These are phyloP conservation scores for Agriopis aurantiaria DNA, from an alignment of 2,888 invertebrate species.

Conservation along the genomic window DNA sequence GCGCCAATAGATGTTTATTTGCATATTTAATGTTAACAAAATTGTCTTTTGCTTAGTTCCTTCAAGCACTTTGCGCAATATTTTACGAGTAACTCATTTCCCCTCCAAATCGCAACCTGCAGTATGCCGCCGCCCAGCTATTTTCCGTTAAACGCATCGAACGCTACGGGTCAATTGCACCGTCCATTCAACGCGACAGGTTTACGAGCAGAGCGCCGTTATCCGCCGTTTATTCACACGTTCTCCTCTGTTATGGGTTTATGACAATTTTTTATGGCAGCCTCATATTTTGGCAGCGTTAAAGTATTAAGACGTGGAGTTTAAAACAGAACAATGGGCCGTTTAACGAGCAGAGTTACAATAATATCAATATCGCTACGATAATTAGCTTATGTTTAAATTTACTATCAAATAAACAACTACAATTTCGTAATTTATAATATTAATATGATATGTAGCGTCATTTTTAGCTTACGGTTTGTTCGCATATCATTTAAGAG, in stretches of 20 bases:
- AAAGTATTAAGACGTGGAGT: slow-evolving; percentile 68
- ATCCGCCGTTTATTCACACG: slow-evolving; percentile 72
- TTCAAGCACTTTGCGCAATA: no score
- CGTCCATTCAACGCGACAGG: slow-evolving; percentile 75
- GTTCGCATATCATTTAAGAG: no score
- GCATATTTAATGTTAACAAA: no score
- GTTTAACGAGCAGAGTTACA: slow-evolving; percentile 19
- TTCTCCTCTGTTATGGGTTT: slow-evolving; percentile 74
- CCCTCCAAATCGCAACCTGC: no score
- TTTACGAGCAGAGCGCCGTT: slow-evolving; percentile 65
- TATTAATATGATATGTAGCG: no score
- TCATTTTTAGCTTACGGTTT: no score
- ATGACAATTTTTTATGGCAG: slow-evolving; percentile 78
- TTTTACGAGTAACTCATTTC: no score
- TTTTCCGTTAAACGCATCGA: slow-evolving; percentile 32
- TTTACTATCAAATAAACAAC: no score
- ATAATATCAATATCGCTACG: background rate
- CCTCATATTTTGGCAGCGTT: slow-evolving; percentile 76
- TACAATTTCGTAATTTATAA: no score
- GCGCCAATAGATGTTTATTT: no score
- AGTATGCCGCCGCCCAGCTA: background rate
- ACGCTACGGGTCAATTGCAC: slow-evolving; percentile 58
- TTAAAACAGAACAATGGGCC: slow-evolving; percentile 50
- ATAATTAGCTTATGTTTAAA: no score
- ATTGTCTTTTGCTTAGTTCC: no score